Conservation (phyloP, 2,113 vertebrate species). For the Coptodon rendalli region DNA sequence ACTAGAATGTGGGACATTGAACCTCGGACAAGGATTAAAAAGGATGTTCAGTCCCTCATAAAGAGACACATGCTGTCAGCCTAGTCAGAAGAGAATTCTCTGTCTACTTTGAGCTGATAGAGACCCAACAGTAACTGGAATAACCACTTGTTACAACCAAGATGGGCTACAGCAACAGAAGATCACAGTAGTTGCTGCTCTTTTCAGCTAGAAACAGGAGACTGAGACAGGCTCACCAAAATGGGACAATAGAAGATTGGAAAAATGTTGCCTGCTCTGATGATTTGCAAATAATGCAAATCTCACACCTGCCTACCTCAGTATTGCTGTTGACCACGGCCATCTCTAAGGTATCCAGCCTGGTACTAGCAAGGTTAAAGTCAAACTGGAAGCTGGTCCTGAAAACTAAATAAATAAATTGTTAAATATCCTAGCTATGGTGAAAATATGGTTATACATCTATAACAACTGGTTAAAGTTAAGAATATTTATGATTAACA, state of each 20-base stretch:
- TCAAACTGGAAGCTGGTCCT: not conserved
- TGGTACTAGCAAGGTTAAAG: not conserved
- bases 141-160: not conserved
- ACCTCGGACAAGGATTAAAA: not conserved
- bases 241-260: not conserved
- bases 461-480: not conserved
- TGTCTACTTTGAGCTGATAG: not conserved
- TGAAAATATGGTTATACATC: not conserved
- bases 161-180: not conserved
- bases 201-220: not conserved
- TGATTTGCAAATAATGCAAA: not conserved
- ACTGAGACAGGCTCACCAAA: not conserved
- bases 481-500: not conserved
- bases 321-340: not conserved
- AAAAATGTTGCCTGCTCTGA: not conserved
- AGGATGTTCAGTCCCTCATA: not conserved
- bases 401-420: not conserved
- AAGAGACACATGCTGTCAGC: not conserved
- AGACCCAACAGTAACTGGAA: not conserved
- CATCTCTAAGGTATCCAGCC: not conserved
- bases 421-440: not conserved
- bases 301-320: not conserved
- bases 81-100: not conserved
- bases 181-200: not conserved
- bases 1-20: not conserved